These are phyloP conservation scores for Serilophus lunatus DNA, from an alignment of 2,113 vertebrate genomes.

Conservation along the genomic window DNA sequence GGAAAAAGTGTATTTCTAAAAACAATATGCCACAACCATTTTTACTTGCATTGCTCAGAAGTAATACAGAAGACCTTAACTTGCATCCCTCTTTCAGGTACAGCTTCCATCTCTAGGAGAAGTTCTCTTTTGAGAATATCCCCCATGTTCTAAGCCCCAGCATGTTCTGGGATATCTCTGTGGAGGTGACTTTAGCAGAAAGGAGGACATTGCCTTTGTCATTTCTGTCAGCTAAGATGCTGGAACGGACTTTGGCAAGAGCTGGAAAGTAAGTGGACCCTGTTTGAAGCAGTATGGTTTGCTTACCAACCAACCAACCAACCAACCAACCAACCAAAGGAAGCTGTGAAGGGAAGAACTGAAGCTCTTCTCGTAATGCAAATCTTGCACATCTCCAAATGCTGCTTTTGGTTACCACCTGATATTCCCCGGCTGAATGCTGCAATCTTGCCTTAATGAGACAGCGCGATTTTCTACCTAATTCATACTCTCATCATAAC, in stretches of 20 bases:
- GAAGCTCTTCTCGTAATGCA: background rate
- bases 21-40: background rate
- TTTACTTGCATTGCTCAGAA: background rate
- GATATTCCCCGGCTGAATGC: background rate
- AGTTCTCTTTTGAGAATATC: background rate
- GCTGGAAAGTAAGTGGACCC: background rate
- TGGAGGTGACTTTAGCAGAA: background rate
- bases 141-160: too few species aligned
- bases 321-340: background rate
- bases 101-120: background rate
- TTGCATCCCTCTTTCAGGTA: background rate
- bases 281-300: background rate
- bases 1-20: background rate
- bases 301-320: background rate
- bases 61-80: background rate
- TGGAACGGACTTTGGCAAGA: background rate
- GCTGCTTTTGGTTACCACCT: background rate
- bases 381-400: background rate
- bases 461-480: background rate
- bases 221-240: background rate
- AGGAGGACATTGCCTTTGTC: background rate
- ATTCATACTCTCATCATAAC: background rate
- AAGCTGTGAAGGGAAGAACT: background rate
- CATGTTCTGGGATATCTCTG: background rate
- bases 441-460: background rate